A percentile compares a stretch with the other conserved stretches of the same genome.
Conservation (phyloP, 2,888 invertebrate genomes). For the Apotomis capreana region DNA sequence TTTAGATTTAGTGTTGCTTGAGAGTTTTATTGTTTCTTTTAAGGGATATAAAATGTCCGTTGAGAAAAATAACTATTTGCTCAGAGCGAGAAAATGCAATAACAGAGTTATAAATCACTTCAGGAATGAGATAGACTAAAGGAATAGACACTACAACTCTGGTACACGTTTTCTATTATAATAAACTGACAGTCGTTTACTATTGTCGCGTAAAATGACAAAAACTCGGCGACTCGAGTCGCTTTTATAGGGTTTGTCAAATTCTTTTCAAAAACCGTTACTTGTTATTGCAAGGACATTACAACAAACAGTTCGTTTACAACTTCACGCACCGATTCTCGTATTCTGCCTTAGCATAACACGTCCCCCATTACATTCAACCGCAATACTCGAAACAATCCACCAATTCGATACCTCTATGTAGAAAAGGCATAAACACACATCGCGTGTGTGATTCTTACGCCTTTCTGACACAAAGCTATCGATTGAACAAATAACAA, state of each 20-base stretch:
- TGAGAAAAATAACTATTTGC: background rate
- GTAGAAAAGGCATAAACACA: background rate
- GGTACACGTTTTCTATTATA: no score
- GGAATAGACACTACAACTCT: background rate
- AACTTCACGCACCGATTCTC: slow-evolving; percentile 16
- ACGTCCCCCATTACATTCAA: slow-evolving; percentile 30
- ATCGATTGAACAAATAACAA: slow-evolving; percentile 33
- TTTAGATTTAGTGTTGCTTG: slow-evolving; percentile 23
- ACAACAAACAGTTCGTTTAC: slow-evolving; percentile 26
- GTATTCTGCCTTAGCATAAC: slow-evolving; percentile 25
- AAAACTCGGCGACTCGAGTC: no score
- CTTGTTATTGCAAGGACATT: background rate
- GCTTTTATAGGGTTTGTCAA: background rate
- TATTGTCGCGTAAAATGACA: no score
- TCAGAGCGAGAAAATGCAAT: background rate
- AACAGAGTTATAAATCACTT: background rate
- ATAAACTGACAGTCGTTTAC: no score
- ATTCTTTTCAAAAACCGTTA: slow-evolving; percentile 1
- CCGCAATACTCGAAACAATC: slow-evolving; percentile 22
- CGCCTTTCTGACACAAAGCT: background rate
- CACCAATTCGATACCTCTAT: background rate
- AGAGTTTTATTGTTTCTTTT: slow-evolving; percentile 5
- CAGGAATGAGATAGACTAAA: background rate
- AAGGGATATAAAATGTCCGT: background rate
- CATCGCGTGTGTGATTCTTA: background rate